phyloP scores from a whole-genome alignment of 1,140 invertebrate genomes.

The Penaeus chinensis region DNA sequence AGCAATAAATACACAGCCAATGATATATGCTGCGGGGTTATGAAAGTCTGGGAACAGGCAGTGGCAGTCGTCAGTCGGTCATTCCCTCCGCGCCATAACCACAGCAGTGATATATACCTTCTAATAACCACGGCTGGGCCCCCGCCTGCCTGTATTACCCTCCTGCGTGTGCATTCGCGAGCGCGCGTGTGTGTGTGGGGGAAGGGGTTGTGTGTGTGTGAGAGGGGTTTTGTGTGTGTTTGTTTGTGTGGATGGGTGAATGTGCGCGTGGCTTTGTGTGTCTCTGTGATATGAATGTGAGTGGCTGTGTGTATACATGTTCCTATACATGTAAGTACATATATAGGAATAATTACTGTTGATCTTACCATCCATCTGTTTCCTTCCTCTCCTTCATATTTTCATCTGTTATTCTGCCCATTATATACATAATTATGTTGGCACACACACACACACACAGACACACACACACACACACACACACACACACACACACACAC shows the following conservation, averaged over 20 bases:
- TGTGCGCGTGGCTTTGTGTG: neutral
- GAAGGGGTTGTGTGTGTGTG: no score
- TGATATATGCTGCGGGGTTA: constrained; percentile 19
- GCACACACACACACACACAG: constrained; percentile 5
- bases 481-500: constrained; percentile 10
- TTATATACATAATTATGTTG: constrained; percentile 1
- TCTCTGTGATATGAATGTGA: neutral
- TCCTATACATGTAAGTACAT: neutral
- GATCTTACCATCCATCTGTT: neutral
- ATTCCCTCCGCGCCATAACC: neutral
- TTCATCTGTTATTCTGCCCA: neutral
- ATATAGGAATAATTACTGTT: neutral
- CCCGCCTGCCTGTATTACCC: no score
- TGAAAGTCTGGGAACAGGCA: constrained; percentile 5
- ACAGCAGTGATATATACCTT: constrained; percentile 9
- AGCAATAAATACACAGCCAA: constrained; percentile 10
- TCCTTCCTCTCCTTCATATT: neutral
- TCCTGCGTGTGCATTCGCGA: no score
- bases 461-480: constrained; percentile 10
- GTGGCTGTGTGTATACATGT: neutral
- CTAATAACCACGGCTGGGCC: neutral
- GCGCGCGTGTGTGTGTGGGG: no score
- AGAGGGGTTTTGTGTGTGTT: no score
- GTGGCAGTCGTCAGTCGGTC: neutral
- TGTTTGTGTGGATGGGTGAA: no score